Percentiles rank a stretch among this genome's conserved stretches.
Evolutionary conservation across 2,113 vertebrate species (phyloP).

Genomic region (Phoxinus phoxinus): DNA sequence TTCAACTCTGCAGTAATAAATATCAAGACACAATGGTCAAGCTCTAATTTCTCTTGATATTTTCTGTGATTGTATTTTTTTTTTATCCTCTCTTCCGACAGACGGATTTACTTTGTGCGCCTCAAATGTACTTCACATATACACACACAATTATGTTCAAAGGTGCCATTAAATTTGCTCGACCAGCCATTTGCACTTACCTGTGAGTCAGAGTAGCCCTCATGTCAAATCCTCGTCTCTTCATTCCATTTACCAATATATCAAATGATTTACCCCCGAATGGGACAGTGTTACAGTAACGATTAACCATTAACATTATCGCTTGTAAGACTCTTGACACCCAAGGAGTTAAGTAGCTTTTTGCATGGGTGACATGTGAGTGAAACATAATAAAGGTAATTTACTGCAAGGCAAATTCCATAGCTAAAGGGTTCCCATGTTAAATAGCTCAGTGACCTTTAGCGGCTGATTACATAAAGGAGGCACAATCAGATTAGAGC

Average conservation of each 20-base stretch:
- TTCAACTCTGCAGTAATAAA: neutral
- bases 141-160: neutral
- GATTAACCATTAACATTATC: constrained; percentile 58
- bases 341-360: constrained; percentile 79
- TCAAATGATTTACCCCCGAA: constrained; percentile 51
- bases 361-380: constrained; percentile 79
- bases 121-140: constrained; percentile 7
- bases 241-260: constrained; percentile 38
- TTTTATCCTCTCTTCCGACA: neutral
- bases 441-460: constrained; percentile 95
- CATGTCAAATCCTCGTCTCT: constrained; percentile 12
- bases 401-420: constrained; percentile 95
- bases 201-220: constrained; percentile 8
- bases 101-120: neutral
- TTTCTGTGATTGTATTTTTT: constrained; percentile 7
- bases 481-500: constrained; percentile 95
- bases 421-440: constrained; percentile 91
- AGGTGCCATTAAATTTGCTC: constrained; percentile 19
- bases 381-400: constrained; percentile 96
- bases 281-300: constrained; percentile 49
- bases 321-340: constrained; percentile 61
- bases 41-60: neutral
- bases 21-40: neutral
- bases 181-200: constrained; percentile 14
- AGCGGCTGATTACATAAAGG: constrained; percentile 95